A percentile compares a stretch with the other conserved stretches of the same genome.
phyloP scores from a whole-genome alignment of 2,113 vertebrate species.

The Halichoerus grypus region DNA sequence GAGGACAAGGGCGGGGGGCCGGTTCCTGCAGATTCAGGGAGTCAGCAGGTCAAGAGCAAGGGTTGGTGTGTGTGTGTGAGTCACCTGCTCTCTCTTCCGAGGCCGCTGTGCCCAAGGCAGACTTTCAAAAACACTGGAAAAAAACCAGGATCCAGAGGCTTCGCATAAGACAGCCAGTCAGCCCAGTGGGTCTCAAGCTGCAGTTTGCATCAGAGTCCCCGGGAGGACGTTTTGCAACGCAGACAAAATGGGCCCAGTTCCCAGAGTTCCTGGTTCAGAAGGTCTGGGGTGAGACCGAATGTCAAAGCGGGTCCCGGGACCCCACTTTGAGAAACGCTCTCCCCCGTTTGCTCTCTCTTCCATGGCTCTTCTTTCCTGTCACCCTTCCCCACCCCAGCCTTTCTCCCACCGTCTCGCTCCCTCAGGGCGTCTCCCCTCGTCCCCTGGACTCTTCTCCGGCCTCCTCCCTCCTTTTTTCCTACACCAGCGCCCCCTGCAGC shows the following conservation, averaged over 20 bases:
- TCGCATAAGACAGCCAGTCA: background rate
- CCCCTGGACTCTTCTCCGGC: background rate
- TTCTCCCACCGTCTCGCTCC: no score
- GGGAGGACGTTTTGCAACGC: background rate
- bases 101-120: background rate
- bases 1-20: no score
- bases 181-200: background rate
- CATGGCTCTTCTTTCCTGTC: background rate
- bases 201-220: background rate
- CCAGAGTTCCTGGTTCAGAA: background rate
- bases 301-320: background rate
- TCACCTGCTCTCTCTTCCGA: background rate
- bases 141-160: background rate
- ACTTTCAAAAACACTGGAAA: background rate
- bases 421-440: background rate
- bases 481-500: fast-evolving
- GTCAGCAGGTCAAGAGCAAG: background rate
- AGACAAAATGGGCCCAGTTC: background rate
- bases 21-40: background rate
- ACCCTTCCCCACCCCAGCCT: background rate
- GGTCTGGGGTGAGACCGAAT: background rate
- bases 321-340: background rate
- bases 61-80: no score
- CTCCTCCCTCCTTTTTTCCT: background rate
- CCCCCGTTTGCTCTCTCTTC: background rate